Percentiles rank a stretch among this genome's conserved stretches.
phyloP scores from a whole-genome alignment of 2,888 invertebrate genomes.

The Macroteleia sp. region DNA sequence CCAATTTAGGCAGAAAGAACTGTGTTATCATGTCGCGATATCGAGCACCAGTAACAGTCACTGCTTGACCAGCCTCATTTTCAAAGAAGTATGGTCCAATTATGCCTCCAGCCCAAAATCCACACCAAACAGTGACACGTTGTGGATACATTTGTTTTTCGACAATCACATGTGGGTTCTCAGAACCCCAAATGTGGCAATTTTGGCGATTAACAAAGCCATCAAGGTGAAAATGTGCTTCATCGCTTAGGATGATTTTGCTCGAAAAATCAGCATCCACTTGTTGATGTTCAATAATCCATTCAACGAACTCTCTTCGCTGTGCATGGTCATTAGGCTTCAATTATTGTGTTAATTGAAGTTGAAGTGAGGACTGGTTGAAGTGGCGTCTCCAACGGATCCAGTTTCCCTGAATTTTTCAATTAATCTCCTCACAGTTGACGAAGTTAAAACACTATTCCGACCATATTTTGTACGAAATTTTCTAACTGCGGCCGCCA shows the following conservation, averaged over 20 bases:
- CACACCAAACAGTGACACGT: conserved; percentile 75
- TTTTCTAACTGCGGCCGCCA: too few species aligned
- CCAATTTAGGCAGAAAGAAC: conserved; percentile 13
- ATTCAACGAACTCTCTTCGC: conserved; percentile 6
- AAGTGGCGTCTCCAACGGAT: too few species aligned
- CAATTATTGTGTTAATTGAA: too few species aligned
- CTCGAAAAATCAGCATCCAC: conserved; percentile 7
- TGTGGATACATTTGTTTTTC: conserved; percentile 75
- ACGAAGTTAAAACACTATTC: too few species aligned
- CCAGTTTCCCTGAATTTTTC: too few species aligned
- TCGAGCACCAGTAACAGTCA: conserved; percentile 31
- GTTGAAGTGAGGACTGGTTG: too few species aligned
- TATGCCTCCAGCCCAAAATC: conserved; percentile 77
- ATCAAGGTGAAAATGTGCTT: conserved; percentile 73
- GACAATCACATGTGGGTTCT: conserved; percentile 70
- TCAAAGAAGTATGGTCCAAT: conserved; percentile 77
- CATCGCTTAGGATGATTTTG: conserved; percentile 65
- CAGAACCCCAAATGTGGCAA: conserved; percentile 71
- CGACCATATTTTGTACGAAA: too few species aligned
- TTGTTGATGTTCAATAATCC: conserved; percentile 9
- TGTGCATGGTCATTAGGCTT: conserved; percentile 1
- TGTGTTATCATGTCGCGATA: conserved; percentile 16
- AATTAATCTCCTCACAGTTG: too few species aligned
- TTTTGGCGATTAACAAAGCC: conserved; percentile 79
- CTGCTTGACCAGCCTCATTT: conserved; percentile 68